A percentile compares a stretch with the other conserved stretches of the same genome.
Conservation (phyloP, 2,888 invertebrate genomes). For the Drosophila rubida region DNA sequence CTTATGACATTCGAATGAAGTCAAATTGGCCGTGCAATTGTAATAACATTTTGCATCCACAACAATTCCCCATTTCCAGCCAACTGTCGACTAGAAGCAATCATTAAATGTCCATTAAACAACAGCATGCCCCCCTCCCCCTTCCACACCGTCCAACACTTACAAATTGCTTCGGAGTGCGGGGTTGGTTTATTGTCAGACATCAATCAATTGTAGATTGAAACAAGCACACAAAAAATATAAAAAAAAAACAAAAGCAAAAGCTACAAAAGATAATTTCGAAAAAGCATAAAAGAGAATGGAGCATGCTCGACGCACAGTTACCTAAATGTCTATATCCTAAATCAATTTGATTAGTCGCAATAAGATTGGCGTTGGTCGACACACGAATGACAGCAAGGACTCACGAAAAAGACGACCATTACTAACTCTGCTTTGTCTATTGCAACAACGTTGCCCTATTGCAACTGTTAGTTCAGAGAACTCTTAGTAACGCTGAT, state of each 20-base stretch:
- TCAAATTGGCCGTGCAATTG: conserved; percentile 60
- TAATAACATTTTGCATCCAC: conserved; percentile 30
- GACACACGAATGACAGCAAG: no score
- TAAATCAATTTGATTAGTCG: background rate
- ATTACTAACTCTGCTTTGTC: no score
- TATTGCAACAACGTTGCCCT: no score
- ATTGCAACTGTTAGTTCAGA: no score
- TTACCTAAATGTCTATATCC: conserved; percentile 1
- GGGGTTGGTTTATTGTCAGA: conserved; percentile 30
- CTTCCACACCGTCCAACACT: background rate
- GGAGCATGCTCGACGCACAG: background rate
- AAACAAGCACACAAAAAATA: conserved; percentile 14
- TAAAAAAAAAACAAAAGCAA: background rate
- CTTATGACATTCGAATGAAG: conserved; percentile 63
- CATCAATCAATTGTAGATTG: conserved; percentile 54
- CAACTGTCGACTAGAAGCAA: conserved; percentile 15
- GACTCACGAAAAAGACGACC: background rate
- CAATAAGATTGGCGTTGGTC: background rate
- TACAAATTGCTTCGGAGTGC: conserved; percentile 24
- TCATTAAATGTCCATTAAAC: conserved; percentile 60
- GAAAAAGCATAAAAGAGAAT: conserved; percentile 3
- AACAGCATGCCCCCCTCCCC: conserved; percentile 1
- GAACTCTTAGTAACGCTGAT: no score
- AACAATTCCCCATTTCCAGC: background rate
- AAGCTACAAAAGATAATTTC: background rate